Base-by-base conservation (phyloP, 2,113 vertebrate species). In the Ameiurus melas region DNA sequence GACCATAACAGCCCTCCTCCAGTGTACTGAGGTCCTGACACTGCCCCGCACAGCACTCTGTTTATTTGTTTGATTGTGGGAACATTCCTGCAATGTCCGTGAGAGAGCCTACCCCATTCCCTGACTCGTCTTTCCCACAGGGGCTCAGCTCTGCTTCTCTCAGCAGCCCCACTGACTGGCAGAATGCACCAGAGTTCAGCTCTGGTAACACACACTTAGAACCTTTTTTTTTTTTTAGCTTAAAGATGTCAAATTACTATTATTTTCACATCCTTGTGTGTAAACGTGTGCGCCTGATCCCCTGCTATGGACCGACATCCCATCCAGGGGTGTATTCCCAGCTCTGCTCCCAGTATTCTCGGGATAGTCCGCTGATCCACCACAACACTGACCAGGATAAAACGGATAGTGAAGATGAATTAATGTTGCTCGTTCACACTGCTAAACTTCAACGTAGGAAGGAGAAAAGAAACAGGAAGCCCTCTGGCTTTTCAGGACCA, bases 31-130 rank as follows among this genome's bases (percentile, higher is more conserved):
- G 92, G 91, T 94, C 91, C n/a, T 39, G 90, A 87, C 66, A 70
- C 90, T 92, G 94, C 93, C 93, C 94, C 64, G 70, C 89, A 89
- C 84, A 1, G 89, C 88, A 78, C 88, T 93, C 91, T 94, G 94
- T 95, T 95, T 94, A 93, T 94, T 91, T 95, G 92, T 94, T 94
- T 92, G 91, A 95, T 94, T 95, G 95, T 95, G 94, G 95, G 95
- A 96, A 96, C 93, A 93, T 93, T 91, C 93, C 92, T 94, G 43
- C n/a, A 89, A 92, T 89, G 90, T 94, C 92, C 94, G 92, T 95
- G 95, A 94, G 95, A 94, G 95, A 95, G 92, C 93, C 91, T 92
- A 79, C 88, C 89, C 92, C 92, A 92, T 93, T 86, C 93, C 92
- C 92, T 87, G 89, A 90, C 92, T 82, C 86, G 82, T 80, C 90